Conservation (phyloP, 1,140 invertebrate species). For the Zaprionus nigranus region DNA sequence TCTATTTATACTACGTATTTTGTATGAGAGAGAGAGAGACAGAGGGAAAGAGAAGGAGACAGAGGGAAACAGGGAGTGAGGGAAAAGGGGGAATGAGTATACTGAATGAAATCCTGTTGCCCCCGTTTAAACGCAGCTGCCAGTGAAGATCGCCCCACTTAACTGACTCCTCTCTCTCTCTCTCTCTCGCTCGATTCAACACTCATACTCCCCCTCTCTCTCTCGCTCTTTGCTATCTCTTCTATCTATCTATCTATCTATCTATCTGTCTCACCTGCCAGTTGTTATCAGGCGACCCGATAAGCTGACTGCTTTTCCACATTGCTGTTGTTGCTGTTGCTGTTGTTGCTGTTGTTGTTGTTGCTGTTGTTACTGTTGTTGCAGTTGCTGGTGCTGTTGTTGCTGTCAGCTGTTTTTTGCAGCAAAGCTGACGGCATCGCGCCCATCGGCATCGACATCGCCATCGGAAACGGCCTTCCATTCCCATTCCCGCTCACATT, state of each 20-base stretch:
- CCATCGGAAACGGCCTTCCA: slow-evolving; percentile 27
- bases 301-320: slow-evolving; percentile 62
- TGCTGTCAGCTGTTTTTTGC: slow-evolving; percentile 29
- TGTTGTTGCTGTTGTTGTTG: slow-evolving; percentile 32
- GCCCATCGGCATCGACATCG: slow-evolving; percentile 23
- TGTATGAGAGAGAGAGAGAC: not conserved
- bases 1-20: slow-evolving; percentile 32
- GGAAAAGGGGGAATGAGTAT: not conserved
- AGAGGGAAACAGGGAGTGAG: not conserved
- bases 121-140: not conserved
- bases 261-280: slow-evolving; percentile 35
- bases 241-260: slow-evolving; percentile 38
- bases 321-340: slow-evolving; percentile 34
- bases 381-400: slow-evolving; percentile 11
- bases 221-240: slow-evolving; percentile 33
- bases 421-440: slow-evolving; percentile 16
- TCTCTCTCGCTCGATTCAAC: too few relatives aligned
- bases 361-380: slow-evolving; percentile 14
- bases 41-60: not conserved
- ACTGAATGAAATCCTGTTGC: not conserved
- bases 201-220: too few relatives aligned
- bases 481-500: not conserved
- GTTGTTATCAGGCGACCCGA: slow-evolving; percentile 60
- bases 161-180: not conserved
- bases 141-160: not conserved